Conservation (phyloP, 2,113 vertebrate species). For the Hiodon alosoides region DNA sequence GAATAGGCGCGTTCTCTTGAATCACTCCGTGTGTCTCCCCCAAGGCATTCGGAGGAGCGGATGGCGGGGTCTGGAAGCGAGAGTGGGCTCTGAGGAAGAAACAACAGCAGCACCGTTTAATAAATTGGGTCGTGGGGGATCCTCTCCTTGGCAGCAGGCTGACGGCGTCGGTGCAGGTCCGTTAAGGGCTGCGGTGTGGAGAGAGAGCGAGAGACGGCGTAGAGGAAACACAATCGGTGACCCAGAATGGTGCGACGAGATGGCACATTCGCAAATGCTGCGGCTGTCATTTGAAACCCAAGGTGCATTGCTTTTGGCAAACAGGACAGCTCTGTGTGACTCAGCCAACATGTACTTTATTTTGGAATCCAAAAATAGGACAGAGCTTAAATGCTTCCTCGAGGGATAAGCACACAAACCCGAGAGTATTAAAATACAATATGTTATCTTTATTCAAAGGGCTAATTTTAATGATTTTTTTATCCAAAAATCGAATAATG, state of each 20-base stretch:
- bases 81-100: neutral
- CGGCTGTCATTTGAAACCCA: neutral
- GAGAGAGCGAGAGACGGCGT: neutral
- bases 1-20: conserved; percentile 31
- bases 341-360: neutral
- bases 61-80: neutral
- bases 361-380: neutral
- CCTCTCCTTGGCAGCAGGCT: too few relatives aligned
- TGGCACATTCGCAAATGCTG: neutral
- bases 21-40: conserved; percentile 23
- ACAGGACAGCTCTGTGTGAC: neutral
- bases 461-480: too few relatives aligned
- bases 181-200: neutral
- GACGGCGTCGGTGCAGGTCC: neutral
- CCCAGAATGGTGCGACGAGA: neutral
- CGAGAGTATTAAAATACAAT: too few relatives aligned
- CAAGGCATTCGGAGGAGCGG: neutral
- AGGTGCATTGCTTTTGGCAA: neutral
- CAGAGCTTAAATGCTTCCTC: neutral
- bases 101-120: neutral
- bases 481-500: too few relatives aligned
- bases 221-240: neutral
- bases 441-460: too few relatives aligned
- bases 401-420: neutral
- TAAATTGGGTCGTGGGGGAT: neutral